Conservation (phyloP, 2,888 invertebrate genomes). For the Nomada fucata region DNA sequence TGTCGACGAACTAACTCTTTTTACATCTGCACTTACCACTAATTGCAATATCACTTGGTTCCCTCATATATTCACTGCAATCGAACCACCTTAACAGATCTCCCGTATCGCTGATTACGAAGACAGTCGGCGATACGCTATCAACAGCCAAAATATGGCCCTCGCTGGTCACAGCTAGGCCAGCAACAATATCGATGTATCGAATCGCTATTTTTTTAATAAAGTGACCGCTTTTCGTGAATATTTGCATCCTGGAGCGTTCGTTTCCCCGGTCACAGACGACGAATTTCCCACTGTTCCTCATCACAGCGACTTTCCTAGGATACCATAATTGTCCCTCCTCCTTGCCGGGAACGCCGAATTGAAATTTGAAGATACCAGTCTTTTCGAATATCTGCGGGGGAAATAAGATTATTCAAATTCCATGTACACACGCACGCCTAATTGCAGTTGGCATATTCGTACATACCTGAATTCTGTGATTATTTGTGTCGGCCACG, state of each 20-base stretch:
- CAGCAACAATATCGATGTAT: slow-evolving; percentile 96
- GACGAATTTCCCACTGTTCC: slow-evolving; percentile 95
- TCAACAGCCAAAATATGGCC: slow-evolving; percentile 98
- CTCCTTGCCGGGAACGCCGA: slow-evolving; percentile 97
- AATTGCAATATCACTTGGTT: slow-evolving; percentile 98
- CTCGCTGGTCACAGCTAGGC: slow-evolving; percentile 95
- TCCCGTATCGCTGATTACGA: slow-evolving; percentile 96
- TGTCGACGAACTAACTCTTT: too few species aligned
- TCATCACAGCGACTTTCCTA: slow-evolving; percentile 96
- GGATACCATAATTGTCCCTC: slow-evolving; percentile 99
- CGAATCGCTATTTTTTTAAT: slow-evolving; percentile 96
- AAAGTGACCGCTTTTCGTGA: slow-evolving; percentile 97
- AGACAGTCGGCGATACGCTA: slow-evolving; percentile 98
- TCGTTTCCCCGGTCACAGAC: slow-evolving; percentile 99
- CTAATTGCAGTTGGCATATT: neutral
- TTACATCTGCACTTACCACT: slow-evolving; percentile 86
- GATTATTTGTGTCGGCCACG: slow-evolving; percentile 98
- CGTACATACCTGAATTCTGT: slow-evolving; percentile 92
- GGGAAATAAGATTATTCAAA: too few species aligned
- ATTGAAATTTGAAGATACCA: slow-evolving; percentile 96
- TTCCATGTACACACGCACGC: neutral
- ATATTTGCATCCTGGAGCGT: slow-evolving; percentile 98
- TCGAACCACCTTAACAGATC: slow-evolving; percentile 98
- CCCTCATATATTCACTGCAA: slow-evolving; percentile 98
- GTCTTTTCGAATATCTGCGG: slow-evolving; percentile 95